Evolutionary conservation across 2,888 invertebrate genomes (phyloP).

Genomic region (Beris chalybata): DNA sequence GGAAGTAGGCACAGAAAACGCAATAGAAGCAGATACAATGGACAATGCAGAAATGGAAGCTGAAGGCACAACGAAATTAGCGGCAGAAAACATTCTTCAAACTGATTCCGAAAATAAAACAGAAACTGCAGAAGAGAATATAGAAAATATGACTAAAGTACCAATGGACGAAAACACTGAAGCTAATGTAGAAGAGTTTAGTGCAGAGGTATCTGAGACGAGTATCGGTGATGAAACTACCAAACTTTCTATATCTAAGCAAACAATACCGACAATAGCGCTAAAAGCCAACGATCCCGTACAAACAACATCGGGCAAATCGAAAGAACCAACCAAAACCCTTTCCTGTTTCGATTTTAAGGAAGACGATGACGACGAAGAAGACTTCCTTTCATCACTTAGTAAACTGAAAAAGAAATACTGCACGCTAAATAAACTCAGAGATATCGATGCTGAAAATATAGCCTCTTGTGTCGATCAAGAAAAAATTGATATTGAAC

Average conservation of each 20-base stretch:
- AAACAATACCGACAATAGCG: too few relatives aligned
- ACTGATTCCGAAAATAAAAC: not conserved
- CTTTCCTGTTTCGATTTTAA: constrained; percentile 79
- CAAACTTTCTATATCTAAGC: too few relatives aligned
- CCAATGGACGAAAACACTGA: too few relatives aligned
- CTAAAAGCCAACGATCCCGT: too few relatives aligned
- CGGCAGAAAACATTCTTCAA: not conserved
- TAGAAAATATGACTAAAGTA: too few relatives aligned
- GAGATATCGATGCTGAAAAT: constrained; percentile 27
- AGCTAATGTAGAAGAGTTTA: too few relatives aligned
- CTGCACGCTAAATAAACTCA: constrained; percentile 44
- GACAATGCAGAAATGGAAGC: not conserved
- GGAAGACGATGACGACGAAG: constrained; percentile 71
- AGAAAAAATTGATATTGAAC: constrained; percentile 40
- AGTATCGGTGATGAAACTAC: too few relatives aligned
- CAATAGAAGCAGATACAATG: not conserved
- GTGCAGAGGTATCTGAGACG: too few relatives aligned
- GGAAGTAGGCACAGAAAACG: too few relatives aligned
- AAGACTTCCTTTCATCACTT: constrained; percentile 46
- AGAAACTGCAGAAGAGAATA: not conserved
- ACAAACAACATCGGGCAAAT: not conserved
- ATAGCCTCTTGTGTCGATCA: constrained; percentile 10
- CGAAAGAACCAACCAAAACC: not conserved
- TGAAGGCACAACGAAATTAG: not conserved
- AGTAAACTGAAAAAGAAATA: constrained; percentile 48